phyloP scores from a whole-genome alignment of 37 sponge, comb jelly and placozoan genomes.

The Ephydatia muelleri region DNA sequence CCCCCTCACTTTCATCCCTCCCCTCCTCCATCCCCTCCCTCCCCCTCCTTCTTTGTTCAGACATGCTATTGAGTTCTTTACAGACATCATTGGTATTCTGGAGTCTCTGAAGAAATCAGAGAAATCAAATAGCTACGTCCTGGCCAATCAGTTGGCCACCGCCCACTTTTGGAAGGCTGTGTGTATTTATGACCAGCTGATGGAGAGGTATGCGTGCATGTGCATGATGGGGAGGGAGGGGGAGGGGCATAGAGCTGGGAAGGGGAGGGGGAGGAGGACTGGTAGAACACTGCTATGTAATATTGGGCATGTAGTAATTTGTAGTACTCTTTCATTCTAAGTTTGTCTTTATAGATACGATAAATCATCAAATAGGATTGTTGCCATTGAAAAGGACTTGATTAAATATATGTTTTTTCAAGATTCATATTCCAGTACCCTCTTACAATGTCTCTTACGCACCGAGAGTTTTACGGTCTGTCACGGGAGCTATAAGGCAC shows the following conservation, averaged over 20 bases:
- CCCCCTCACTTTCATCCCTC: too few species aligned
- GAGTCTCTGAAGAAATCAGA: neutral
- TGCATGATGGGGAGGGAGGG: neutral
- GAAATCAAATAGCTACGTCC: neutral
- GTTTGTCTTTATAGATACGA: too few species aligned
- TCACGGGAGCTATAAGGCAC: too few species aligned
- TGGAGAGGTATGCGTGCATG: neutral
- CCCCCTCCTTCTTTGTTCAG: neutral
- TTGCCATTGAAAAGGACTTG: too few species aligned
- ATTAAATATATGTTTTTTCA: too few species aligned
- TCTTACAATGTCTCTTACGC: too few species aligned
- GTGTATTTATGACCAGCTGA: neutral
- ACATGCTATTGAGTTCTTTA: neutral
- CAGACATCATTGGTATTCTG: neutral
- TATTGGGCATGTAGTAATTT: too few species aligned
- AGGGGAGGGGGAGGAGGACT: neutral
- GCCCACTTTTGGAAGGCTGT: constrained; percentile 38
- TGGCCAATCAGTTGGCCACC: constrained; percentile 8
- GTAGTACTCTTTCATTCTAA: too few species aligned
- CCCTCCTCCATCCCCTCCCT: neutral
- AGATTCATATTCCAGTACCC: too few species aligned
- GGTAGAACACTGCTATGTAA: too few species aligned
- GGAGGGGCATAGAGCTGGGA: neutral
- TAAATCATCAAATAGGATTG: too few species aligned
- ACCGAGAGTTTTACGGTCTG: too few species aligned